These are phyloP conservation scores for Nomia melanderi DNA, from an alignment of 1,140 invertebrate species.

Conservation along the genomic window DNA sequence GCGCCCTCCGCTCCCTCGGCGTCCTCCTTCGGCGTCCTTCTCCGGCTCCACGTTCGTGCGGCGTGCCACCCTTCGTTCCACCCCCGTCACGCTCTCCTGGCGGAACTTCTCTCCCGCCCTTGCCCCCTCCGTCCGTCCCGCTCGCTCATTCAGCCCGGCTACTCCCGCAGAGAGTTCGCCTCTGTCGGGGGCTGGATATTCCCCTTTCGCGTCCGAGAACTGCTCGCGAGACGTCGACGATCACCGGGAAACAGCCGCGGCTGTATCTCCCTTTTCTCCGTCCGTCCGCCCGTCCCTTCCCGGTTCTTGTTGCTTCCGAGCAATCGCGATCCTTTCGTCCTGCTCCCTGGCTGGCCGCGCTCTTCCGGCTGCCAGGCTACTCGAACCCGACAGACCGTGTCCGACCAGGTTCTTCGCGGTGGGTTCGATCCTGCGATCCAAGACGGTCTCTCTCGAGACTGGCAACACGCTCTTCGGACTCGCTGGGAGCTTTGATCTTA, in stretches of 20 bases:
- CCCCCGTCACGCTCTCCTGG: conserved; percentile 78
- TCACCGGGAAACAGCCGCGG: conserved; percentile 61
- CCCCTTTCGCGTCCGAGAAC: conserved; percentile 52
- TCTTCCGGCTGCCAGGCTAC: conserved; percentile 30
- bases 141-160: too few relatives aligned
- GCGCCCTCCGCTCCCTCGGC: conserved; percentile 46
- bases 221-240: conserved; percentile 70
- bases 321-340: neutral
- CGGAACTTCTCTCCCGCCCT: conserved; percentile 80
- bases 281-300: neutral
- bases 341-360: neutral
- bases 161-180: conserved; percentile 76
- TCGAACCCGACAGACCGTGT: conserved; percentile 34
- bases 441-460: neutral
- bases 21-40: conserved; percentile 58
- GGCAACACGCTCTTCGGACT: too few relatives aligned
- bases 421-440: conserved; percentile 11
- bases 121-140: too few relatives aligned
- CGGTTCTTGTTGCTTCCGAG: too few relatives aligned
- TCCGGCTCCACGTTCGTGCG: conserved; percentile 50
- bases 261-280: too few relatives aligned
- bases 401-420: conserved; percentile 6
- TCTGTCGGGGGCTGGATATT: conserved; percentile 66
- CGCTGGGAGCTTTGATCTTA: too few relatives aligned
- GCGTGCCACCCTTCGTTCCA: conserved; percentile 76